Percentiles rank a stretch among this genome's conserved stretches.
Evolutionary conservation across 2,888 invertebrate genomes (phyloP).

Genomic region (Scaptomyza reducta): DNA sequence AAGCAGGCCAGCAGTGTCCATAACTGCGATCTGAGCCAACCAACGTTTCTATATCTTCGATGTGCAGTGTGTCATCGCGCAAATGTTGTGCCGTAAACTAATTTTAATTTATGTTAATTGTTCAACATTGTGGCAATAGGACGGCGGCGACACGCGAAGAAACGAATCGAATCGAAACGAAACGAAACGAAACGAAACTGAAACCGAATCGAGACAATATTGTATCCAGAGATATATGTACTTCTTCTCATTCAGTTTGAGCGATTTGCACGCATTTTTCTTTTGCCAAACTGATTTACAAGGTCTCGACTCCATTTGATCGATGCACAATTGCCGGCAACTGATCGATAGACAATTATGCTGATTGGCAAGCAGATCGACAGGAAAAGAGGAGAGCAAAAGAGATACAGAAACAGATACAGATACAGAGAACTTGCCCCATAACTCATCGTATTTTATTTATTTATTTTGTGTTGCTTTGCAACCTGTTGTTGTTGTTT

Average conservation of each 20-base stretch:
- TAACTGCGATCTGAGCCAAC: slow-evolving; percentile 15
- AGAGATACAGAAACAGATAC: slow-evolving; percentile 4
- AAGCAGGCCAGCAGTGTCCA: slow-evolving; percentile 24
- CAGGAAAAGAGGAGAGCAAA: not conserved
- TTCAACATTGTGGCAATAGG: slow-evolving; percentile 65
- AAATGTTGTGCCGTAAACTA: slow-evolving; percentile 73
- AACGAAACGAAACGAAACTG: slow-evolving; percentile 34
- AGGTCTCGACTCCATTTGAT: slow-evolving; percentile 70
- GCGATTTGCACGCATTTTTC: slow-evolving; percentile 63
- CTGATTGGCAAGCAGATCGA: slow-evolving; percentile 60
- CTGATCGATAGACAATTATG: slow-evolving; percentile 66
- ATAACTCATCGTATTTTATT: slow-evolving; percentile 77
- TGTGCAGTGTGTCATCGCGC: slow-evolving; percentile 66
- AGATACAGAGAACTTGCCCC: slow-evolving; percentile 68
- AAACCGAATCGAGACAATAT: slow-evolving; percentile 6
- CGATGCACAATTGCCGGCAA: slow-evolving; percentile 80
- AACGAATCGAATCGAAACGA: too few relatives aligned
- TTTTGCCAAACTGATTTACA: slow-evolving; percentile 54
- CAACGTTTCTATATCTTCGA: slow-evolving; percentile 4
- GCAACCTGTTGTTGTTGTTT: slow-evolving; percentile 38
- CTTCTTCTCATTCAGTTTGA: not conserved
- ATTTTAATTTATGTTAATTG: slow-evolving; percentile 79
- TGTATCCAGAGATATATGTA: not conserved
- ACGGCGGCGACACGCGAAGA: slow-evolving; percentile 46
- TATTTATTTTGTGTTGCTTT: slow-evolving; percentile 37